Percentiles rank a stretch among this genome's conserved stretches.
phyloP scores from a whole-genome alignment of 2,888 invertebrate species.

The Ornithoptera alexandrae region DNA sequence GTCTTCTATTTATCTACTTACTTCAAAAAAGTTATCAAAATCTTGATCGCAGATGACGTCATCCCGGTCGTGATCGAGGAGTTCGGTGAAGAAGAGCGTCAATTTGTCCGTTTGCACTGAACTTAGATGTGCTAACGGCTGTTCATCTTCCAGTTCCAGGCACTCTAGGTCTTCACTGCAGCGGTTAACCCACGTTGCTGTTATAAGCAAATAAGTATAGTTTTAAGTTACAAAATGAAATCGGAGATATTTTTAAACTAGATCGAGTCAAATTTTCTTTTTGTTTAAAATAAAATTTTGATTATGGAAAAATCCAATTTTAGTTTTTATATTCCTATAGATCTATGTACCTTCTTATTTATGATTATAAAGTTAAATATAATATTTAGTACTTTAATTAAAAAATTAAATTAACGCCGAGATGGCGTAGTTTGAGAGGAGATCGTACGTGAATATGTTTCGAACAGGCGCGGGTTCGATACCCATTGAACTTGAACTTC shows the following conservation, averaged over 20 bases:
- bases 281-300: too few species aligned
- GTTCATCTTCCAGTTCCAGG: constrained; percentile 77
- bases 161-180: constrained; percentile 83
- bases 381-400: too few species aligned
- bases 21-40: constrained; percentile 85
- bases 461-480: too few species aligned
- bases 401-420: too few species aligned
- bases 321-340: too few species aligned
- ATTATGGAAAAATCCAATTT: too few species aligned
- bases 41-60: constrained; percentile 85
- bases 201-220: not conserved
- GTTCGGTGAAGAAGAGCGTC: constrained; percentile 84
- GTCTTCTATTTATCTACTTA: constrained; percentile 36
- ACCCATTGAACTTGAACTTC: too few species aligned
- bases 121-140: constrained; percentile 75
- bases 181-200: constrained; percentile 88
- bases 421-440: too few species aligned
- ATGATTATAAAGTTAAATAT: too few species aligned
- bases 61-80: constrained; percentile 86
- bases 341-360: too few species aligned
- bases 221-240: not conserved
- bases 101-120: constrained; percentile 84
- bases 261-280: not conserved
- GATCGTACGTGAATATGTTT: too few species aligned
- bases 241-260: not conserved